Base-by-base conservation (phyloP, 2,113 vertebrate genomes). In the Datnioides undecimradiatus region DNA sequence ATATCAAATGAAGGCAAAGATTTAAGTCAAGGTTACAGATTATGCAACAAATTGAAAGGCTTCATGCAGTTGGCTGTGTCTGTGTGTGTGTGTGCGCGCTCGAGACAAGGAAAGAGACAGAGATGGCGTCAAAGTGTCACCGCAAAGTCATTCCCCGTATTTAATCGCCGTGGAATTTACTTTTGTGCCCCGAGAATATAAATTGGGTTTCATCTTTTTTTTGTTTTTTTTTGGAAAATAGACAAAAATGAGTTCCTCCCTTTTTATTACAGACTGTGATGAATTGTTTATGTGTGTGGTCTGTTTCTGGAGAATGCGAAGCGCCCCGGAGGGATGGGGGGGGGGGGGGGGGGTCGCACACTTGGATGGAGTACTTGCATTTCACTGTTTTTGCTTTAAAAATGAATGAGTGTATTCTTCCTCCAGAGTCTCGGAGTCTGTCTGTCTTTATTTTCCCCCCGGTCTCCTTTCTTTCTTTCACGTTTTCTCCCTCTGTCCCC, bases 371-470 rank as follows among this genome's bases (percentile, higher is more conserved):
- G 48, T 36, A 66, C 62, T 83, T 85, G 74, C 76, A 73, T 76
- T 85, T 83, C 16, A 63, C 76, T 82, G 48, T 86, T 91, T 92
- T 88, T 7, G 13, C 63, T 83, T 86, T 73, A 73, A 79, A 85
- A 80, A 88, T 89, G 79, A 91, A 93, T 90, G 69, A 80, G 34
- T 16, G 48, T 75, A 62, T 90, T 93, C 78, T 92, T 85, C 45
- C 51, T 68, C 29, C 21, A 21, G 59, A 83, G 58, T 46, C 65
- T 51, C 29, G 0, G 60, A 80, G 76, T 84, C 78, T 79, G 72
- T 81, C 77, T 66, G 29, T 73, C 63, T 80, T 76, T 59, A 72
- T 57, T 43, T 34, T n/a, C 25, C 41, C n/a, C 1, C 34, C 21
- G 6, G 45, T 63, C 64, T 12, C 64, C 68, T 41, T 52, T 49